Conservation (phyloP, 1,140 invertebrate species). For the Eupeodes corollae region DNA sequence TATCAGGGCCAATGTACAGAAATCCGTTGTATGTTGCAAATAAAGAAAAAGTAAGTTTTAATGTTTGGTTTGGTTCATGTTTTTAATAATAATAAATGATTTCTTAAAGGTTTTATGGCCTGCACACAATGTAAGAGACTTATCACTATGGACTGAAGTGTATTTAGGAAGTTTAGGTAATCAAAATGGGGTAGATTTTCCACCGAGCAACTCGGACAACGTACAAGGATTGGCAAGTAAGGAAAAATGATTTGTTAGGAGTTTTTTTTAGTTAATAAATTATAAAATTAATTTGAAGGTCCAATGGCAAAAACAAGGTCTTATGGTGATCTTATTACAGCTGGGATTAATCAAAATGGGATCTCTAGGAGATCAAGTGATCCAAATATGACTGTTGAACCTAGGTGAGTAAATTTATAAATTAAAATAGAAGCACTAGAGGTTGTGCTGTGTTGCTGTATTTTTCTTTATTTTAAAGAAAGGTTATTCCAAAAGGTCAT, state of each 20-base stretch:
- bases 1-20: constrained; percentile 62
- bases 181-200: constrained; percentile 29
- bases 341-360: constrained; percentile 46
- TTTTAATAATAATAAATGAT: constrained; percentile 39
- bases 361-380: constrained; percentile 63
- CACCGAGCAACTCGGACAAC: constrained; percentile 31
- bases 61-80: constrained; percentile 1
- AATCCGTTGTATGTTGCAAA: constrained; percentile 73
- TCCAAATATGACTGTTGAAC: constrained; percentile 62
- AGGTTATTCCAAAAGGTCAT: too few relatives aligned
- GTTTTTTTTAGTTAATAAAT: background rate
- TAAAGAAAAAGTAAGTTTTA: constrained; percentile 36
- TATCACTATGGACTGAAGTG: constrained; percentile 74
- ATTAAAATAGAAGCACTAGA: too few relatives aligned
- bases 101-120: constrained; percentile 62
- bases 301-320: constrained; percentile 66
- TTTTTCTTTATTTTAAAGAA: too few relatives aligned
- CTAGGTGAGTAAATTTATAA: constrained; percentile 35
- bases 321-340: constrained; percentile 62
- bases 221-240: constrained; percentile 33
- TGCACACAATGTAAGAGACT: constrained; percentile 67
- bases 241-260: background rate
- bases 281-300: constrained; percentile 25
- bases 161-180: constrained; percentile 53
- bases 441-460: too few relatives aligned